Percentiles rank a stretch among this genome's conserved stretches.
These are phyloP conservation scores for Lysandra coridon DNA, from an alignment of 2,888 invertebrate genomes.

Conservation along the genomic window DNA sequence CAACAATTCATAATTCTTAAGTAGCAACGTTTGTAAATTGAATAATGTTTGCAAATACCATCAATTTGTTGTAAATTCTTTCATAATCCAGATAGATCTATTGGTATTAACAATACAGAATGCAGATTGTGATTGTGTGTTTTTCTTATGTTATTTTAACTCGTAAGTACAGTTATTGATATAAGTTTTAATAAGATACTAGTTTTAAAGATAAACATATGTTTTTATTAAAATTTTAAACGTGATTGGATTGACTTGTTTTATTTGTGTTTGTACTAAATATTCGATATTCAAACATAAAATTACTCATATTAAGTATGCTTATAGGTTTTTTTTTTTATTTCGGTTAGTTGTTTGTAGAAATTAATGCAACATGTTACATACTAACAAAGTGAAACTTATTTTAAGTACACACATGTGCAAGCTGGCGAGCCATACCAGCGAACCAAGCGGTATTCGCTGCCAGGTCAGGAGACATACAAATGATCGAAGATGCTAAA, in stretches of 20 bases:
- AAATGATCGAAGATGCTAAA: slow-evolving; percentile 24
- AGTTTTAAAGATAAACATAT: background rate
- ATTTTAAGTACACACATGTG: slow-evolving; percentile 32
- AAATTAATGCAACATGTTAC: too few species aligned
- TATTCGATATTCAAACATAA: too few species aligned
- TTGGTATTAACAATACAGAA: background rate
- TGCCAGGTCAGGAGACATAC: slow-evolving; percentile 35
- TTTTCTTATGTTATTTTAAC: slow-evolving; percentile 1
- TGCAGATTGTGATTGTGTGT: background rate
- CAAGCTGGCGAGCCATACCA: slow-evolving; percentile 57
- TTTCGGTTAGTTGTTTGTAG: too few species aligned
- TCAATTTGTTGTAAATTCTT: background rate
- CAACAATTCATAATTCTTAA: background rate
- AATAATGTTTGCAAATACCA: background rate
- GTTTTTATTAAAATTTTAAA: background rate
- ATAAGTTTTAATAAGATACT: background rate
- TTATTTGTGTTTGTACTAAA: background rate
- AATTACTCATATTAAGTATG: too few species aligned
- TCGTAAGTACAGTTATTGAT: slow-evolving; percentile 10
- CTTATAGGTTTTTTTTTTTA: too few species aligned
- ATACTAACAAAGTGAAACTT: background rate
- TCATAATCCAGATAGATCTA: background rate
- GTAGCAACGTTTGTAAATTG: background rate
- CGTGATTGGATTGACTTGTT: background rate
- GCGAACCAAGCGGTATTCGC: slow-evolving; percentile 57